phyloP scores from a whole-genome alignment of 2,888 invertebrate species.

The Ichneumon xanthorius region DNA sequence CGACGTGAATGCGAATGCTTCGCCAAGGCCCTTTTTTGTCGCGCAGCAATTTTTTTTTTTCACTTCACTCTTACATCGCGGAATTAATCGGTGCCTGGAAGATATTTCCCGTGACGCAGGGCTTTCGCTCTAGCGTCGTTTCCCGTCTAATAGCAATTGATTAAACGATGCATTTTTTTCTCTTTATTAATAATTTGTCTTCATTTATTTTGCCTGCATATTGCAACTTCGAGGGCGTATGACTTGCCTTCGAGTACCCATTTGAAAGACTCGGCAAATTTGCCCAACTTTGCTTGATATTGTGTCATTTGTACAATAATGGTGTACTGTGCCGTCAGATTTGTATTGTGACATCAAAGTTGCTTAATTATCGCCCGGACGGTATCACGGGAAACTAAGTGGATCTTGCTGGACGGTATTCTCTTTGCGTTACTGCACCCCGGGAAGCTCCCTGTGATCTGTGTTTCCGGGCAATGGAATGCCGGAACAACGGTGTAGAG shows the following conservation, averaged over 20 bases:
- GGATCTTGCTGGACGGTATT: conserved; percentile 22
- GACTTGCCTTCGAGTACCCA: no score
- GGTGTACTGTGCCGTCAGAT: neutral
- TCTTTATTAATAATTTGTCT: neutral
- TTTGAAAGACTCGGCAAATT: neutral
- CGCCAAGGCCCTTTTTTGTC: conserved; percentile 28
- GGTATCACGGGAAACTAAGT: conserved; percentile 5
- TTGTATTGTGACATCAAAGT: neutral
- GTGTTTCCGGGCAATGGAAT: conserved; percentile 46
- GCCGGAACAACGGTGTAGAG: conserved; percentile 48
- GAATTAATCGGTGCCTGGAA: conserved; percentile 16
- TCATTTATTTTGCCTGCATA: neutral
- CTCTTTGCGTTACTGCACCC: neutral
- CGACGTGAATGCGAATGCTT: neutral
- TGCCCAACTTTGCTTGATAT: neutral
- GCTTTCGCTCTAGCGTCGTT: neutral
- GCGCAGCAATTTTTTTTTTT: neutral
- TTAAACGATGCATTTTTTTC: neutral
- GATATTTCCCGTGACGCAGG: neutral
- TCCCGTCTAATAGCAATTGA: neutral
- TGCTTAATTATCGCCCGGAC: conserved; percentile 37
- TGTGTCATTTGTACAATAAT: neutral
- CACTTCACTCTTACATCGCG: neutral
- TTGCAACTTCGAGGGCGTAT: neutral
- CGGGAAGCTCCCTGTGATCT: neutral